Base-by-base conservation (phyloP, 2,888 invertebrate genomes). In the Dynastes grantii region DNA sequence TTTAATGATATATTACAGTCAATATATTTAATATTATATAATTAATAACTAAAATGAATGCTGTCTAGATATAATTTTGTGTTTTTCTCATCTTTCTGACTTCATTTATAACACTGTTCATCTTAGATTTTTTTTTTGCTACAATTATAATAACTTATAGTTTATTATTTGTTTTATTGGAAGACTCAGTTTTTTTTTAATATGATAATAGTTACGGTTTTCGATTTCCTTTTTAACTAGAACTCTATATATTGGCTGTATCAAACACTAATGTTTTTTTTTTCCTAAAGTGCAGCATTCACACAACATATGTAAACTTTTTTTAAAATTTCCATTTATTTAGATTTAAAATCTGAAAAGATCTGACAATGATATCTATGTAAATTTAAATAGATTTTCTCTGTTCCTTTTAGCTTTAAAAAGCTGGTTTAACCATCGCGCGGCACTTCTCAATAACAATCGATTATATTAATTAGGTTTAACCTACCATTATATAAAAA, bases 81-180 rank as follows among this genome's bases (percentile, higher is more conserved):
- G 70, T 55, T 29, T 65, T 22, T 71, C 16, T 55, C 16, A 11
- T 55, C 4, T 55, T 55, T 45, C 8, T 82, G 81, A 83, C 83
- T 84, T 83, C 83, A 82, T 84, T 55, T 37, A 22, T 32, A 81
- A 79, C 80, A 83, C 84, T 84, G 71, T 71, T 71, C 11, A 6
- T 40, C 40, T 40, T 40, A 40, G 40, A 79, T 81, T 83, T 83
- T 81, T 22, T 22, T 81, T 82, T 83, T 82, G 80, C 78, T 71
- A 79, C 79, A 79, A 81, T 76, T 76, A 55, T 80, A 78, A 84
- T 87, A 86, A 87, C 88, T 88, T 89, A 89, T 86, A 88, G 87
- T 88, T 89, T 87, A 88, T 89, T 89, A 89, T 89, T 89, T 89
- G 89, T 89, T 88, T 88, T 88, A 86, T 85, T 89, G 89, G 89